Base-by-base conservation (phyloP, 2,888 invertebrate species). In the Noctua fimbriata region DNA sequence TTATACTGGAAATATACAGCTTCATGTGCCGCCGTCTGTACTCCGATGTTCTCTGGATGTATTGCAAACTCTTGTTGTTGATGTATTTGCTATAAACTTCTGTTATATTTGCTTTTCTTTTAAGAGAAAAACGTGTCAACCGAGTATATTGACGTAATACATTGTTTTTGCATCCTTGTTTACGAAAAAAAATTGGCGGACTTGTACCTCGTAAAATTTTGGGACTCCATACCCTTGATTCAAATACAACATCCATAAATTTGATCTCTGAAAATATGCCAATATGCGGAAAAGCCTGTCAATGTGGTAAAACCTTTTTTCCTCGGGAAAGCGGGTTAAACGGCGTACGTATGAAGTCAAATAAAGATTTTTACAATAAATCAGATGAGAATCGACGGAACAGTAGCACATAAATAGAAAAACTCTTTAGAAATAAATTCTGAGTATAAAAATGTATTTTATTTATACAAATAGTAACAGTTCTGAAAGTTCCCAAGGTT, bases 401-500 rank as follows among this genome's bases (percentile, higher is more conserved):
- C 55, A 58, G 58, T n/a, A n/a, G 18, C 44, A 55, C 41, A 7
- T 18, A 28, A n/a, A 32, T 28, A 32, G 32, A 0, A 9, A 63
- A 32, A 18, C 3, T 7, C 28, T 63, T 32, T 18, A 32, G 28
- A 63, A 63, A 32, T 63, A 63, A 63, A 28, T 60, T 28, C 58
- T 58, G n/a, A 14, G 14, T n/a, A 58, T 14, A n/a, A 14, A 7
- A n/a, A 16, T 58, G 28, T 65, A 36, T 36, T 65, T 36, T 14
- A 36, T 36, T 36, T 24, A 65, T 12, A 36, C 12, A 65, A 36
- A 65, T 36, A 24, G 36, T 36, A 65, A 65, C 36, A 36, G 21
- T 36, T 65, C 14, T 16, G 73, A 72, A 80, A 76, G 70, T 55
- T 73, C 73, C 65, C 75, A 47, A 28, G 73, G 55, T 14, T 60